These are phyloP conservation scores for Phrynocephalus versicolor DNA, from an alignment of 2,113 vertebrate genomes.

Conservation along the genomic window DNA sequence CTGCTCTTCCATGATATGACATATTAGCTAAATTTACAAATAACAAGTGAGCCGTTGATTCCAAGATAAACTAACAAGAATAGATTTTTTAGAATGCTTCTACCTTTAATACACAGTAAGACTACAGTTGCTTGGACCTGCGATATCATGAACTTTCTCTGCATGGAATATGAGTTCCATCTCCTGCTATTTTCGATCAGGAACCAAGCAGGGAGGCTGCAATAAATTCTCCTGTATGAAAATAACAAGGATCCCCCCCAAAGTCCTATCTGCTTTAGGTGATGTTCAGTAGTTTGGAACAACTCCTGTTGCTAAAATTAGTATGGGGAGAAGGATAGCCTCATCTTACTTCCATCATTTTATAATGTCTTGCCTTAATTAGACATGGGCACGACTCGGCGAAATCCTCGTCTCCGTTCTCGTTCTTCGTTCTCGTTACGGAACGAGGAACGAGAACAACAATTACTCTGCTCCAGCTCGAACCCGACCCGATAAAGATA, in stretches of 20 bases:
- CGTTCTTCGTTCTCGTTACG: no score
- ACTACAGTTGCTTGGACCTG: background rate
- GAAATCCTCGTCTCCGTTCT: no score
- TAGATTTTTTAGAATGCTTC: background rate
- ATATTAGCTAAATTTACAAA: background rate
- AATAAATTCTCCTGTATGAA: background rate
- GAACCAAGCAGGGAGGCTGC: conserved; percentile 8
- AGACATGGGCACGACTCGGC: no score
- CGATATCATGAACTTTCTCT: background rate
- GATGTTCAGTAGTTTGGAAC: background rate
- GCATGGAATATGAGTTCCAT: background rate
- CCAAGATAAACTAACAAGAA: background rate
- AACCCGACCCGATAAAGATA: no score
- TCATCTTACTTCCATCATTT: no score
- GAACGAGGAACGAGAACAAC: no score
- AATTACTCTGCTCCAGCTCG: no score
- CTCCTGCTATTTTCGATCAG: conserved; percentile 23
- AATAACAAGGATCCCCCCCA: background rate
- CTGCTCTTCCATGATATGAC: background rate
- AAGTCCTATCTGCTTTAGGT: background rate
- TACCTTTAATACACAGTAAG: background rate
- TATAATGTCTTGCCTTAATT: no score
- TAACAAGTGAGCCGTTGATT: background rate
- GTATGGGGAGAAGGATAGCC: no score
- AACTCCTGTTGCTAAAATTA: no score